Conservation (phyloP, 2,113 vertebrate genomes). For the Amia ocellicauda region DNA sequence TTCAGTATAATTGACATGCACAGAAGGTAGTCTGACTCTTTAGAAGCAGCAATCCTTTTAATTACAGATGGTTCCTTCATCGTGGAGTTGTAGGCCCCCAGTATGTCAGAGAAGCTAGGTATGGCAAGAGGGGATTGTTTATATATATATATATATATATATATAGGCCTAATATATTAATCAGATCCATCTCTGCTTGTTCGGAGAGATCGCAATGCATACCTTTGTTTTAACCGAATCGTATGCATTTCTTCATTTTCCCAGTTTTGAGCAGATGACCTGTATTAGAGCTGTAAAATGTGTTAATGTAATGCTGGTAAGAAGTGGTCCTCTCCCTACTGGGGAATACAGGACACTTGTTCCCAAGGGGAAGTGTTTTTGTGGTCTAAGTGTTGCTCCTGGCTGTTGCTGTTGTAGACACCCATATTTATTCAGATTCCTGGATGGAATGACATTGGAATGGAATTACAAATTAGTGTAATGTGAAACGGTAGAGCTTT, state of each 20-base stretch:
- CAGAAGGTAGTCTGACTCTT: neutral
- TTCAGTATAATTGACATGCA: neutral
- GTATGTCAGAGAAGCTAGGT: neutral
- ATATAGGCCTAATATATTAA: too few species aligned
- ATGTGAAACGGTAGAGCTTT: neutral
- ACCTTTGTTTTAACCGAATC: too few species aligned
- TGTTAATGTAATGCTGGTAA: too few species aligned
- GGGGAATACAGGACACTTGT: neutral
- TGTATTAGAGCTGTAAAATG: neutral
- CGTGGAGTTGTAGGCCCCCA: neutral
- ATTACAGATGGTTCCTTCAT: neutral
- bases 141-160: too few species aligned
- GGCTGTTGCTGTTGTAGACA: constrained; percentile 5
- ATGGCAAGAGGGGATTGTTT: too few species aligned
- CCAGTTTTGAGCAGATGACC: too few species aligned
- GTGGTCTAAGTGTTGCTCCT: constrained; percentile 7
- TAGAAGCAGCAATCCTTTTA: too few species aligned
- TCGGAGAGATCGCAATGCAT: too few species aligned
- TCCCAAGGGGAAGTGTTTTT: constrained; percentile 23
- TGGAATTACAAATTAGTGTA: constrained; percentile 18
- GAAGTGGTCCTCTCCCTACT: too few species aligned
- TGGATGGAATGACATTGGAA: too few species aligned
- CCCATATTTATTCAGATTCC: neutral
- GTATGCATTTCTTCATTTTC: too few species aligned
- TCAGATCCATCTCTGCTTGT: too few species aligned